Conservation (phyloP, 2,797 vertebrate genomes). For the Acipenser ruthenus region DNA sequence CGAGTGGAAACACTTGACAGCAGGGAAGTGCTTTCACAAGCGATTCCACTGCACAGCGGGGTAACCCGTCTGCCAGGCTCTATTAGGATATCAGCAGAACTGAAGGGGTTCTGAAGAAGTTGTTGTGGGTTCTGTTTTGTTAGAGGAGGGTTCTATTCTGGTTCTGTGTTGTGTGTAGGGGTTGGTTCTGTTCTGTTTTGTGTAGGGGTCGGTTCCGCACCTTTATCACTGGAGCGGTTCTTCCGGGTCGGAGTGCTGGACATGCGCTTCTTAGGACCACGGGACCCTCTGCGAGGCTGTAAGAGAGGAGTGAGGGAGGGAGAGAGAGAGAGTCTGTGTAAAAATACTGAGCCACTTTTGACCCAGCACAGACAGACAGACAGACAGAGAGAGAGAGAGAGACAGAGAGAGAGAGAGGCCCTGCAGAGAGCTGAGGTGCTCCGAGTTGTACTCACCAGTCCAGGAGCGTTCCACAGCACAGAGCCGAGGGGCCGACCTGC, state of each 20-base stretch:
- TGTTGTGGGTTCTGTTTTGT: no score
- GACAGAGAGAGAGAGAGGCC: not conserved
- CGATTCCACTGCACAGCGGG: no score
- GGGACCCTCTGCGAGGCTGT: slow-evolving; percentile 49
- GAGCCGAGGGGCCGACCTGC: slow-evolving; percentile 23
- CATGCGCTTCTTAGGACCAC: slow-evolving; percentile 51
- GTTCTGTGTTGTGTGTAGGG: no score
- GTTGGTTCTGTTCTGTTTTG: not conserved
- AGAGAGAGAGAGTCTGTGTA: not conserved
- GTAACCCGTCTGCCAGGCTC: no score
- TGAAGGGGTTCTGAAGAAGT: no score
- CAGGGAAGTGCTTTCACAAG: no score
- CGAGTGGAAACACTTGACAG: no score
- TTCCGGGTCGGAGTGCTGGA: slow-evolving; percentile 67
- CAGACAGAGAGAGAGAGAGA: no score
- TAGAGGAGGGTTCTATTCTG: no score
- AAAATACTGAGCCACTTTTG: not conserved
- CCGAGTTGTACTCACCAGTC: slow-evolving; percentile 18
- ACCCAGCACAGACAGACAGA: not conserved
- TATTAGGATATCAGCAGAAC: no score
- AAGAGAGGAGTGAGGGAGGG: slow-evolving; percentile 9
- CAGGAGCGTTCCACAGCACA: slow-evolving; percentile 30
- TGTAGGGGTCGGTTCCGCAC: slow-evolving; percentile 29
- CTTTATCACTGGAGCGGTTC: slow-evolving; percentile 45
- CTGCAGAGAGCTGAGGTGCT: no score